phyloP scores from a whole-genome alignment of 2,113 vertebrate species.

The Mola mola region DNA sequence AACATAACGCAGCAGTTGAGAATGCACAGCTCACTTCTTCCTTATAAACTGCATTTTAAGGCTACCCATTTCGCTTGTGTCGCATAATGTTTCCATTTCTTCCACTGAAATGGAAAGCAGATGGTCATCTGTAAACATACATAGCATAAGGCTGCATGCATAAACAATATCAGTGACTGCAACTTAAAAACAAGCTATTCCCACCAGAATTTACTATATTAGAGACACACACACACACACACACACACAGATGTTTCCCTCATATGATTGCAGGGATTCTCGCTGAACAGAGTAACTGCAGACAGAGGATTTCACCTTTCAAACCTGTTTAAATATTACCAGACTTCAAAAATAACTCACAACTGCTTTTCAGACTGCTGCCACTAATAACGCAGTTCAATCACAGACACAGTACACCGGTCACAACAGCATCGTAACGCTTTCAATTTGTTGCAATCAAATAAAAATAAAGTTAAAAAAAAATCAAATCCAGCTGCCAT shows the following conservation, averaged over 20 bases:
- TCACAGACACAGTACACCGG: conserved; percentile 41
- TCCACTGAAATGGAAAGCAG: conserved; percentile 60
- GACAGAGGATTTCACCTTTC: conserved; percentile 60
- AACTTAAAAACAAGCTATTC: conserved; percentile 45
- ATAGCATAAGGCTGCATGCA: conserved; percentile 34
- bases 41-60: conserved; percentile 32
- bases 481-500: conserved; percentile 52
- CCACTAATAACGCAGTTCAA: conserved; percentile 36
- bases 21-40: conserved; percentile 55
- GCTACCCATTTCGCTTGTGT: conserved; percentile 38
- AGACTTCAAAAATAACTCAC: conserved; percentile 57
- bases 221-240: conserved; percentile 31
- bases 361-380: conserved; percentile 38
- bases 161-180: conserved; percentile 61
- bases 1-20: conserved; percentile 47
- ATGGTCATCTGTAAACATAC: conserved; percentile 62
- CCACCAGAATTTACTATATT: conserved; percentile 45
- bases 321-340: conserved; percentile 52
- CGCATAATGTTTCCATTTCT: conserved; percentile 50
- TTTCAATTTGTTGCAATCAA: conserved; percentile 66
- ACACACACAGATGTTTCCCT: conserved; percentile 52
- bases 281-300: conserved; percentile 43
- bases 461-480: conserved; percentile 51
- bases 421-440: conserved; percentile 45
- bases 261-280: conserved; percentile 48